Conservation (phyloP, 2,888 invertebrate genomes). For the Masnerella sp. region DNA sequence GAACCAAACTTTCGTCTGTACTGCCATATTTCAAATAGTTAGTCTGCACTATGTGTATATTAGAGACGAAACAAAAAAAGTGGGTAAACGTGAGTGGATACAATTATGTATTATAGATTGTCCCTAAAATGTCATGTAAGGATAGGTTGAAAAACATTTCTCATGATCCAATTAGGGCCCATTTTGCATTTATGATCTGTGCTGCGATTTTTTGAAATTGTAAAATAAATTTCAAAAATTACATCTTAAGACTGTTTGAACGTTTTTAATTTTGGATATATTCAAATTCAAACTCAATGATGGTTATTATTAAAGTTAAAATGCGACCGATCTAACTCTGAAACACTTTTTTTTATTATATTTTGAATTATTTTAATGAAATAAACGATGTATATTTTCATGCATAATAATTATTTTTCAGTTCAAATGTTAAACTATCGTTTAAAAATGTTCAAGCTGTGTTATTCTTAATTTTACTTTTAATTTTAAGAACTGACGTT, state of each 20-base stretch:
- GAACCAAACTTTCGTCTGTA: constrained; percentile 49
- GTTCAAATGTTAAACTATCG: neutral
- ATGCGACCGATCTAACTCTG: too few relatives aligned
- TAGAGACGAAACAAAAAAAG: constrained; percentile 11
- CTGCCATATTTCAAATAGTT: constrained; percentile 53
- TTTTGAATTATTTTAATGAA: too few relatives aligned
- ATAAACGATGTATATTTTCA: too few relatives aligned
- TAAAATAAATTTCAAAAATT: neutral
- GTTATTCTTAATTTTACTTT: neutral
- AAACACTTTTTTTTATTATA: too few relatives aligned
- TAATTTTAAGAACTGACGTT: constrained; percentile 24
- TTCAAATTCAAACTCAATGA: too few relatives aligned
- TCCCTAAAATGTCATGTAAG: constrained; percentile 32
- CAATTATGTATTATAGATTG: constrained; percentile 31
- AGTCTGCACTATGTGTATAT: constrained; percentile 50
- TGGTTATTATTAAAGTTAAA: too few relatives aligned
- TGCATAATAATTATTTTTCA: too few relatives aligned
- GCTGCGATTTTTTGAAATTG: neutral
- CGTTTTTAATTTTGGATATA: too few relatives aligned
- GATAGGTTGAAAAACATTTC: too few relatives aligned
- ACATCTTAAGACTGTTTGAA: neutral
- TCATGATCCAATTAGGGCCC: neutral
- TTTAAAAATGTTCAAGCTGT: constrained; percentile 22
- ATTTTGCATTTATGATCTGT: neutral
- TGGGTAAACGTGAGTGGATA: constrained; percentile 5